These are phyloP conservation scores for Paralvinella palmiformis DNA, from an alignment of 1,140 invertebrate genomes.

Conservation along the genomic window DNA sequence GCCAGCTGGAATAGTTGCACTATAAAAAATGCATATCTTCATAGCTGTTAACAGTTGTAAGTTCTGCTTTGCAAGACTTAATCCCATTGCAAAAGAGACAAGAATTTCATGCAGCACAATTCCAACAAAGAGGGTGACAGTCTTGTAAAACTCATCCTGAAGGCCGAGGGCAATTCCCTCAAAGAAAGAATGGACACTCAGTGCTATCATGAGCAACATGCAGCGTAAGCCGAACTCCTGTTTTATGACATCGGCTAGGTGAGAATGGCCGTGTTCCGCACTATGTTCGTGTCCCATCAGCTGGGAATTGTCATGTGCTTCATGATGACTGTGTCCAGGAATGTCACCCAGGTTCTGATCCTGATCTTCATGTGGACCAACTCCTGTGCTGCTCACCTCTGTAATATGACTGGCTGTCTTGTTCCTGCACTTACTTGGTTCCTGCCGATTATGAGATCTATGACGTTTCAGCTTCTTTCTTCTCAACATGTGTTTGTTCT, in stretches of 20 bases:
- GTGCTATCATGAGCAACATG: slow-evolving; percentile 45
- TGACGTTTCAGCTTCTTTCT: too few species aligned
- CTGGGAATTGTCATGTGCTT: too few species aligned
- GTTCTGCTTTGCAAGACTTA: slow-evolving; percentile 40
- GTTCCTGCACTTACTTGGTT: too few species aligned
- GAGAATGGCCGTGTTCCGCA: slow-evolving; percentile 28
- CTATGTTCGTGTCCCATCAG: too few species aligned
- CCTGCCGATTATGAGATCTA: too few species aligned
- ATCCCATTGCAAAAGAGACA: slow-evolving; percentile 48
- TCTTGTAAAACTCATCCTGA: slow-evolving; percentile 25
- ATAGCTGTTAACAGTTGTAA: slow-evolving; percentile 29
- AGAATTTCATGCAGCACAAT: slow-evolving; percentile 49
- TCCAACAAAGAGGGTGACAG: slow-evolving; percentile 46
- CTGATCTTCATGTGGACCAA: too few species aligned
- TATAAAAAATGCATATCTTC: slow-evolving; percentile 37
- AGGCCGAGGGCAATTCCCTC: slow-evolving; percentile 52
- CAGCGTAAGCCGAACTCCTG: slow-evolving; percentile 30
- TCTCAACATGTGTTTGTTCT: too few species aligned
- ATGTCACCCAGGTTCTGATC: too few species aligned
- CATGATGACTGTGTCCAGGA: too few species aligned
- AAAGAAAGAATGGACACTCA: slow-evolving; percentile 50
- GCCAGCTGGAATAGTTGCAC: slow-evolving; percentile 46
- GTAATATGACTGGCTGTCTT: too few species aligned
- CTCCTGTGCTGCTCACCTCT: too few species aligned
- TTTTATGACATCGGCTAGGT: slow-evolving; percentile 24